These are phyloP conservation scores for Poeciliopsis occidentalis DNA, from an alignment of 2,113 vertebrate species.

Conservation along the genomic window DNA sequence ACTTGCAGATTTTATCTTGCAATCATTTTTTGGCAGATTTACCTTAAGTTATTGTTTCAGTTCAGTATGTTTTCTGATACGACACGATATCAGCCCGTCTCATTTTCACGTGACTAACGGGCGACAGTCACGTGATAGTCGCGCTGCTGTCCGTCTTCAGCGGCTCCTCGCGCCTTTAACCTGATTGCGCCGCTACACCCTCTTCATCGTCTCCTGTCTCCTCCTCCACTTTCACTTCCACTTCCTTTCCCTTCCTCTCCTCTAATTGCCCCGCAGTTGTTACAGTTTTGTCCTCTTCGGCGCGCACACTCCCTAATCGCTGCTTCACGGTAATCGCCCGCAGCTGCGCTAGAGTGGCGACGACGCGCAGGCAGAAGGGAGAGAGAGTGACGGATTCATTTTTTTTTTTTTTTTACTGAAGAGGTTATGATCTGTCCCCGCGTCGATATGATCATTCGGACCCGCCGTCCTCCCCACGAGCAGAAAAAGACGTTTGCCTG, in stretches of 20 bases:
- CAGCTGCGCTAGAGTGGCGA: constrained; percentile 77
- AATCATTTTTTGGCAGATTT: no score
- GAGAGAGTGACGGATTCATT: background rate
- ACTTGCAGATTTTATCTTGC: no score
- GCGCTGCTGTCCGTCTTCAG: background rate
- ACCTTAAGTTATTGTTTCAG: no score
- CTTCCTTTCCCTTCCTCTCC: constrained; percentile 37
- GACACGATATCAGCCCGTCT: background rate
- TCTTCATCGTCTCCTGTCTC: background rate
- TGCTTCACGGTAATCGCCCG: constrained; percentile 73
- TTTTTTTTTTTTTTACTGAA: constrained; percentile 31
- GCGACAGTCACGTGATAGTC: no score
- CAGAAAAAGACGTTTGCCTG: background rate
- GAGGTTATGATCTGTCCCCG: constrained; percentile 42
- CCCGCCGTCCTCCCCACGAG: constrained; percentile 18
- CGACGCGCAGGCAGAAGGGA: constrained; percentile 40
- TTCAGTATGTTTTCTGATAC: no score
- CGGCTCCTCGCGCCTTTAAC: constrained; percentile 6
- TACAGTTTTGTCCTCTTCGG: constrained; percentile 57
- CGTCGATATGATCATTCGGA: constrained; percentile 38
- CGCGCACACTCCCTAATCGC: constrained; percentile 56
- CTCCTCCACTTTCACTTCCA: constrained; percentile 1
- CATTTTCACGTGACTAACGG: background rate
- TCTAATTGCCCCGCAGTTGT: constrained; percentile 53
- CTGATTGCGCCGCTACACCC: constrained; percentile 3